Percentiles rank a stretch among this genome's conserved stretches.
Conservation (phyloP, 2,113 vertebrate species). For the Campylomormyrus tamandua region DNA sequence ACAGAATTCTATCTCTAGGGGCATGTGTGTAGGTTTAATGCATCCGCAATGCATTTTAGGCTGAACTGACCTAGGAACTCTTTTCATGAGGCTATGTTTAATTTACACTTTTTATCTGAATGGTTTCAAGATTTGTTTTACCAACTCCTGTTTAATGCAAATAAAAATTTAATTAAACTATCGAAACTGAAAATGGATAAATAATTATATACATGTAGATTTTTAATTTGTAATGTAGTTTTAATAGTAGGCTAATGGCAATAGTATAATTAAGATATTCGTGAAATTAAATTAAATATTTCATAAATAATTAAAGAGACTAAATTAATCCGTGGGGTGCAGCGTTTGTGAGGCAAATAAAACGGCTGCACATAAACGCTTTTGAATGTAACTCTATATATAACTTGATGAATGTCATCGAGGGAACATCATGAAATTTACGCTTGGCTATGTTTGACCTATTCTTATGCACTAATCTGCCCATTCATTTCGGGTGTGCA, state of each 20-base stretch:
- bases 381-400: background rate
- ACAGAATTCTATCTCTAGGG: background rate
- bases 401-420: background rate
- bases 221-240: background rate
- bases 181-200: background rate
- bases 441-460: background rate
- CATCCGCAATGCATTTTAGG: background rate
- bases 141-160: background rate
- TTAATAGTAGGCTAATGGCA: background rate
- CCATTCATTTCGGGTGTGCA: background rate
- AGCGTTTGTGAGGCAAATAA: background rate
- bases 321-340: background rate
- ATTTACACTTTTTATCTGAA: background rate
- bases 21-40: background rate
- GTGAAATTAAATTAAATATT: background rate
- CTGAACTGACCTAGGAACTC: background rate
- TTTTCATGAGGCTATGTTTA: background rate
- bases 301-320: background rate
- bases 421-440: background rate
- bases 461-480: background rate
- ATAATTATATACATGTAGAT: background rate
- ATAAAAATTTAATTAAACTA: background rate
- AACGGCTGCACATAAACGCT: background rate
- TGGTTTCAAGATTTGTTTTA: background rate
- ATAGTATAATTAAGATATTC: background rate